phyloP scores from a whole-genome alignment of 2,888 invertebrate genomes.

The Drosophila subquinaria region DNA sequence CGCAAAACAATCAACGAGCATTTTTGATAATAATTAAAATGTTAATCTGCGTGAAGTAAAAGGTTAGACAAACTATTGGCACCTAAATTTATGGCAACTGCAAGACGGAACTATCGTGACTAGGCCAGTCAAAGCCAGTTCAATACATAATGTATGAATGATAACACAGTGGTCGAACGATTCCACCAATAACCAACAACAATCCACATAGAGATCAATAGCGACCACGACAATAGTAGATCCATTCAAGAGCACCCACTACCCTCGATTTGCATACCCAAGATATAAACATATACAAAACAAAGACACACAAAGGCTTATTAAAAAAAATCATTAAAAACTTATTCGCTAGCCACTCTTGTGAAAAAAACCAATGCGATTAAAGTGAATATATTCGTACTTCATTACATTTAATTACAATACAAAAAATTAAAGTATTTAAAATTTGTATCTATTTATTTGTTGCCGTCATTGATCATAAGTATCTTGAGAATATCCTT shows the following conservation, averaged over 20 bases:
- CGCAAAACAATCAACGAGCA: conserved; percentile 63
- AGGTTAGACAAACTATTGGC: conserved; percentile 83
- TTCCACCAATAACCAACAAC: conserved; percentile 11
- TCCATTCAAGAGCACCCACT: conserved; percentile 80
- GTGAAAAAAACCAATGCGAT: not conserved
- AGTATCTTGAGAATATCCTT: no score
- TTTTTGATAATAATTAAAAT: conserved; percentile 80
- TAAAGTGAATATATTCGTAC: not conserved
- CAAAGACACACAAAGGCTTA: conserved; percentile 36
- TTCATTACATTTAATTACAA: no score
- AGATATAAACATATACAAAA: conserved; percentile 15
- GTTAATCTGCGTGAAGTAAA: conserved; percentile 79
- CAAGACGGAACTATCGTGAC: conserved; percentile 73
- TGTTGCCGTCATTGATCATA: no score
- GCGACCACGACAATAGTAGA: conserved; percentile 45
- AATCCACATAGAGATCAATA: conserved; percentile 35
- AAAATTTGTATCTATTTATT: no score
- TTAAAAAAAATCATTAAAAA: conserved; percentile 57
- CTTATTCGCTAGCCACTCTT: conserved; percentile 5
- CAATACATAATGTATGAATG: conserved; percentile 74
- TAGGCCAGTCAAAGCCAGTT: conserved; percentile 44
- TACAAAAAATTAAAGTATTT: not conserved
- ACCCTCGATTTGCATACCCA: conserved; percentile 70
- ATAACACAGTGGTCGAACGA: conserved; percentile 59
- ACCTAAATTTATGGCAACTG: conserved; percentile 75